A percentile compares a stretch with the other conserved stretches of the same genome.
Conservation (phyloP, 2,113 vertebrate species). For the Vombatus ursinus region DNA sequence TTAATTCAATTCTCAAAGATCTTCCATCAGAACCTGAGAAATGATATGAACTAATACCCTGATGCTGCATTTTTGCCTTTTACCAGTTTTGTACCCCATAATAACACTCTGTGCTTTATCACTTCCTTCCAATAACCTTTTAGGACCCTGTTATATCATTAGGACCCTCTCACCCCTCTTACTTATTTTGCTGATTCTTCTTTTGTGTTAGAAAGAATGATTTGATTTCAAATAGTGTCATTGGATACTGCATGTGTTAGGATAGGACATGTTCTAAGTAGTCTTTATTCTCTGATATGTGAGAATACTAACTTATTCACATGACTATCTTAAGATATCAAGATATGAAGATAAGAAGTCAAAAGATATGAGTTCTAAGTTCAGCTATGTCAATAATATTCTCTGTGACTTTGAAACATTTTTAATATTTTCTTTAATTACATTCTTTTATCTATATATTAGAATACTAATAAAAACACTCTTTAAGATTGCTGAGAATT, state of each 20-base stretch:
- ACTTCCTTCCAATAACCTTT: too few species aligned
- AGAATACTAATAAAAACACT: too few species aligned
- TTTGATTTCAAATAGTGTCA: too few species aligned
- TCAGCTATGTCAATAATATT: not conserved
- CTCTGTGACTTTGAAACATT: not conserved
- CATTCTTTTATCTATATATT: too few species aligned
- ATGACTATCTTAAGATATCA: not conserved
- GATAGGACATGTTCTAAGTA: not conserved
- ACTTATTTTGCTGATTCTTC: too few species aligned
- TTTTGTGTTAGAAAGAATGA: too few species aligned
- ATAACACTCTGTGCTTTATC: not conserved
- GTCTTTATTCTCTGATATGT: not conserved
- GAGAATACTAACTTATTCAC: not conserved
- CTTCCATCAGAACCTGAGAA: conserved; percentile 13
- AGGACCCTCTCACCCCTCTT: too few species aligned
- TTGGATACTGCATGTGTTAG: not conserved
- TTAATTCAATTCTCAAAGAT: conserved; percentile 7
- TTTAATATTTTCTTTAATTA: conserved; percentile 7
- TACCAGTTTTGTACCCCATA: not conserved
- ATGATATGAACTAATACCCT: not conserved
- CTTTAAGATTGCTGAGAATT: not conserved
- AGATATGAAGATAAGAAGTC: not conserved
- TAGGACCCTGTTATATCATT: too few species aligned
- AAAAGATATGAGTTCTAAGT: conserved; percentile 15
- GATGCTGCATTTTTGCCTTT: conserved; percentile 37